phyloP scores from a whole-genome alignment of 2,113 vertebrate species.

The Porphyrio hochstetteri region DNA sequence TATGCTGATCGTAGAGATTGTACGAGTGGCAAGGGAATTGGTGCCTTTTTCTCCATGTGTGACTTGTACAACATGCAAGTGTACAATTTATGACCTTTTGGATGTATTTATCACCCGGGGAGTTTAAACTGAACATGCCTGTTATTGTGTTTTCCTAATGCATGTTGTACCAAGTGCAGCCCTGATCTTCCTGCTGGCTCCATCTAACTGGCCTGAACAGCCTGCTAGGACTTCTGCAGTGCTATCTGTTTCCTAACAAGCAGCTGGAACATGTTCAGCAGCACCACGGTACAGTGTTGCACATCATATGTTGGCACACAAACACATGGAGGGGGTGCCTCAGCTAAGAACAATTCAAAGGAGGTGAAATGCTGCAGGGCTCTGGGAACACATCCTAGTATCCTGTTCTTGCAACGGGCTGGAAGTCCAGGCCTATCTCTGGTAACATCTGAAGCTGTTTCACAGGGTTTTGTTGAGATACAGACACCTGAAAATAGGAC shows the following conservation, averaged over 20 bases:
- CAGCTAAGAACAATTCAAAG: neutral
- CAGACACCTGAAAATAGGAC: neutral
- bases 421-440: neutral
- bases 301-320: neutral
- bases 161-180: neutral
- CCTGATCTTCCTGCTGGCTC: neutral
- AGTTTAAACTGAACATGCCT: neutral
- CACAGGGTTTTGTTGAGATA: neutral
- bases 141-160: neutral
- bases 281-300: neutral
- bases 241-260: neutral
- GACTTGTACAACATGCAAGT: neutral
- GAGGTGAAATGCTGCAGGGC: neutral
- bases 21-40: neutral
- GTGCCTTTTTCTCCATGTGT: neutral
- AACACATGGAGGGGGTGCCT: neutral
- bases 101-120: neutral
- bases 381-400: accelerated
- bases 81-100: neutral
- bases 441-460: neutral
- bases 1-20: neutral
- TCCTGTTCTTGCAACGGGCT: neutral
- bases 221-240: neutral
- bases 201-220: neutral
- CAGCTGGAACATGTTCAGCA: neutral